Evolutionary conservation across 2,888 invertebrate species (phyloP).

Genomic region (Hofmannophila pseudospretella): DNA sequence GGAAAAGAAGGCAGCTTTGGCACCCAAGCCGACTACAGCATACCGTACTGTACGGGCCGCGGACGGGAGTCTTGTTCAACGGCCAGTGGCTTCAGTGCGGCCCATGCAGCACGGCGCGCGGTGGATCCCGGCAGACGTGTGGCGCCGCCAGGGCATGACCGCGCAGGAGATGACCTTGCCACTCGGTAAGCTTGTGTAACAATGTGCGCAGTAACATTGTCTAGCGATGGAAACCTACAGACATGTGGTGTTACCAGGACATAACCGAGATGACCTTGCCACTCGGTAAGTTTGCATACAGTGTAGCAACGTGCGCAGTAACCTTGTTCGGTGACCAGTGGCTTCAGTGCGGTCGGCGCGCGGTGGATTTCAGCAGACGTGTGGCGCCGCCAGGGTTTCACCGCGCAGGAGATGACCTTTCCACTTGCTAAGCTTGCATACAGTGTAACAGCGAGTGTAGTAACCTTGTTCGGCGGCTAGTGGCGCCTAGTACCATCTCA

Average conservation of each 20-base stretch:
- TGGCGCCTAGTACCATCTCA: no score
- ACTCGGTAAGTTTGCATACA: constrained; percentile 83
- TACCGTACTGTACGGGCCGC: constrained; percentile 83
- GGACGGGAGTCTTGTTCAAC: constrained; percentile 80
- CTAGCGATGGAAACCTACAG: constrained; percentile 92
- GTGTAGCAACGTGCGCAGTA: constrained; percentile 81
- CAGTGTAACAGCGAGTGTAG: no score
- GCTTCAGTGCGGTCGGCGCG: constrained; percentile 83
- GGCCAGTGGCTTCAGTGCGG: constrained; percentile 84
- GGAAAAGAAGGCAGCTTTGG: constrained; percentile 91
- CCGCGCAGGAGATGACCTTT: constrained; percentile 95
- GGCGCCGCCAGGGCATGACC: constrained; percentile 96
- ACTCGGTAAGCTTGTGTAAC: constrained; percentile 83
- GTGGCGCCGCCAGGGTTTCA: constrained; percentile 96
- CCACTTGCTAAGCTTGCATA: constrained; percentile 88
- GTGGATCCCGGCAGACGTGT: constrained; percentile 94
- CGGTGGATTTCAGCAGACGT: constrained; percentile 94
- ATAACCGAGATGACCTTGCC: constrained; percentile 97
- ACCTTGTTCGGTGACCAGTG: constrained; percentile 81
- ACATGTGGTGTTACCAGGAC: constrained; percentile 94
- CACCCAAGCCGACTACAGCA: constrained; percentile 76
- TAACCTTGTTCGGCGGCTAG: constrained; percentile 81
- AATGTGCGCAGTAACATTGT: no score
- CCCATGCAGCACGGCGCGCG: constrained; percentile 88
- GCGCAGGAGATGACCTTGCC: constrained; percentile 97